Conservation (phyloP, 1,140 invertebrate species). For the Meloidogyne floridensis region DNA sequence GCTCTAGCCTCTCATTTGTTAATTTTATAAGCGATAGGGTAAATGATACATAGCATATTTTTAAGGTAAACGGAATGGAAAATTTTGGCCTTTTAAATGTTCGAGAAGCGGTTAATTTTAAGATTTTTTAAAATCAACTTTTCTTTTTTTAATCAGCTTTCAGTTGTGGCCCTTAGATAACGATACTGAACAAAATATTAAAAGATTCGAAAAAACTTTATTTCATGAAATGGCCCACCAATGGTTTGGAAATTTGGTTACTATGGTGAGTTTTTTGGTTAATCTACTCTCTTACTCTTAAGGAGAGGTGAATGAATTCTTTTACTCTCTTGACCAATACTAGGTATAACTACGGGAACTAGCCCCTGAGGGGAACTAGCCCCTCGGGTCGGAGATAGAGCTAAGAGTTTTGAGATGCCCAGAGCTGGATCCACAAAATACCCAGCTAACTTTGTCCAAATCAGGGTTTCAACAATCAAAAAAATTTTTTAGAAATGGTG, state of each 20-base stretch:
- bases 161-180: conserved; percentile 44
- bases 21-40: too few species aligned
- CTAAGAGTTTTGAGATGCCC: too few species aligned
- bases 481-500: conserved; percentile 29
- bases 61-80: conserved; percentile 51
- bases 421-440: too few species aligned
- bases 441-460: too few species aligned
- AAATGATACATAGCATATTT: background rate
- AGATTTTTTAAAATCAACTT: conserved; percentile 12
- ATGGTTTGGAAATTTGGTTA: conserved; percentile 50
- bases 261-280: conserved; percentile 42
- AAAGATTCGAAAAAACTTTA: conserved; percentile 45
- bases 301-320: too few species aligned
- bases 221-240: conserved; percentile 53
- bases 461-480: background rate
- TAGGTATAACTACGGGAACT: background rate
- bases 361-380: too few species aligned
- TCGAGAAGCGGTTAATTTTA: conserved; percentile 38
- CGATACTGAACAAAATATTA: conserved; percentile 10
- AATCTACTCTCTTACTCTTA: background rate
- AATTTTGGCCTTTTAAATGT: conserved; percentile 51
- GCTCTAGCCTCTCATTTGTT: too few species aligned
- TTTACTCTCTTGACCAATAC: background rate
- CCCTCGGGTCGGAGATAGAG: too few species aligned
- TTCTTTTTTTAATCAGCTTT: background rate